Percentiles rank a stretch among this genome's conserved stretches.
phyloP scores from a whole-genome alignment of 2,888 invertebrate genomes.

The Allygus modestus region DNA sequence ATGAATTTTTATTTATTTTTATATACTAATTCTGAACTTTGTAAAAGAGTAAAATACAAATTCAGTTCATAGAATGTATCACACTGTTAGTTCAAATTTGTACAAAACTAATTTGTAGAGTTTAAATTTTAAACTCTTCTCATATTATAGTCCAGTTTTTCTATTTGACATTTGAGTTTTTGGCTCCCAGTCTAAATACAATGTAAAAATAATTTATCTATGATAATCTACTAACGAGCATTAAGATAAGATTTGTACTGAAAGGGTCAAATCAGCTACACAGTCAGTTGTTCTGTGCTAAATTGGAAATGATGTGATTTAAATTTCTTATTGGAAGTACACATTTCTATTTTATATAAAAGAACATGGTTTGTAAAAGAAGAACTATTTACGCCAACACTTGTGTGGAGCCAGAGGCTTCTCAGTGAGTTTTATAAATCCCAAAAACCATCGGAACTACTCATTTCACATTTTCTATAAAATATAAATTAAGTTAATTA shows the following conservation, averaged over 20 bases:
- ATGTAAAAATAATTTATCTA: conserved; percentile 17
- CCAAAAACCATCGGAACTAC: no score
- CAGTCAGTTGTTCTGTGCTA: neutral
- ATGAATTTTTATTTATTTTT: no score
- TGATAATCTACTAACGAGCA: neutral
- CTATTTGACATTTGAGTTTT: no score
- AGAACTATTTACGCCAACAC: conserved; percentile 5
- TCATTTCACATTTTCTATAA: no score
- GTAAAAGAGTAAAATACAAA: no score
- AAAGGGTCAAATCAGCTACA: neutral
- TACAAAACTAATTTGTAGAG: no score
- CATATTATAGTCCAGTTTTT: no score
- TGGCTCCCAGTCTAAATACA: neutral
- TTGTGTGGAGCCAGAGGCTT: neutral
- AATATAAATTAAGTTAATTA: no score
- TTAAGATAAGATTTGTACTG: conserved; percentile 13
- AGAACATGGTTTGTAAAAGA: conserved; percentile 17
- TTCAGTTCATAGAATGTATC: no score
- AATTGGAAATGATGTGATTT: neutral
- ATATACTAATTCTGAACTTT: no score
- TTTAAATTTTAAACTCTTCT: no score
- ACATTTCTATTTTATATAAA: neutral
- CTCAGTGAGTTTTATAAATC: conserved; percentile 15
- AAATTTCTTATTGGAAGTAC: neutral
- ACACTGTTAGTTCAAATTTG: no score